Evolutionary conservation across 2,888 invertebrate genomes (phyloP).

Genomic region (Blastobasis lacticolella): DNA sequence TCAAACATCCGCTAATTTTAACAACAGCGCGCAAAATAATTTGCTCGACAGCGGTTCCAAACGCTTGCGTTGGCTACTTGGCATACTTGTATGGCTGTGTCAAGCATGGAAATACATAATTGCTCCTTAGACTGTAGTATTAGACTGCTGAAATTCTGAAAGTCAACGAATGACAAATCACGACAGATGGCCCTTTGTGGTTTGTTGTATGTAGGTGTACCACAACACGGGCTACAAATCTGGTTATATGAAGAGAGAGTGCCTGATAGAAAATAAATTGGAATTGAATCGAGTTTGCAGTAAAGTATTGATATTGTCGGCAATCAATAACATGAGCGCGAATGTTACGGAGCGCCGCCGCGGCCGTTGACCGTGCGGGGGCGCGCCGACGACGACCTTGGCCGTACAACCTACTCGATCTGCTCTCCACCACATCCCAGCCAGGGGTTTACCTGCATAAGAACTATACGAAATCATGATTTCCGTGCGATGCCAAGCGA

Average conservation of each 20-base stretch:
- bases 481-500: too few relatives aligned
- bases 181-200: background rate
- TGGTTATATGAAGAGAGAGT: too few relatives aligned
- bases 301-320: slow-evolving; percentile 43
- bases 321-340: slow-evolving; percentile 60
- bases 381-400: slow-evolving; percentile 57
- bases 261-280: slow-evolving; percentile 11
- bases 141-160: background rate
- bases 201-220: background rate
- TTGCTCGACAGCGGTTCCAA: slow-evolving; percentile 19
- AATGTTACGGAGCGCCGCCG: slow-evolving; percentile 38
- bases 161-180: slow-evolving; percentile 9
- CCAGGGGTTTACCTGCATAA: too few relatives aligned
- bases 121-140: too few relatives aligned
- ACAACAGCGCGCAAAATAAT: slow-evolving; percentile 16
- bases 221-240: too few relatives aligned
- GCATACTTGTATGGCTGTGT: slow-evolving; percentile 19
- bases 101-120: slow-evolving; percentile 9
- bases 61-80: too few relatives aligned
- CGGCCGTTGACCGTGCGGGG: slow-evolving; percentile 64
- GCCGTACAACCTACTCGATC: slow-evolving; percentile 5
- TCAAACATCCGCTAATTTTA: slow-evolving; percentile 19
- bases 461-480: too few relatives aligned
- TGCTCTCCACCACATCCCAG: too few relatives aligned
- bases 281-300: slow-evolving; percentile 41